A percentile compares a stretch with the other conserved stretches of the same genome.
phyloP scores from a whole-genome alignment of 2,888 invertebrate genomes.

The Nycteola revayana region DNA sequence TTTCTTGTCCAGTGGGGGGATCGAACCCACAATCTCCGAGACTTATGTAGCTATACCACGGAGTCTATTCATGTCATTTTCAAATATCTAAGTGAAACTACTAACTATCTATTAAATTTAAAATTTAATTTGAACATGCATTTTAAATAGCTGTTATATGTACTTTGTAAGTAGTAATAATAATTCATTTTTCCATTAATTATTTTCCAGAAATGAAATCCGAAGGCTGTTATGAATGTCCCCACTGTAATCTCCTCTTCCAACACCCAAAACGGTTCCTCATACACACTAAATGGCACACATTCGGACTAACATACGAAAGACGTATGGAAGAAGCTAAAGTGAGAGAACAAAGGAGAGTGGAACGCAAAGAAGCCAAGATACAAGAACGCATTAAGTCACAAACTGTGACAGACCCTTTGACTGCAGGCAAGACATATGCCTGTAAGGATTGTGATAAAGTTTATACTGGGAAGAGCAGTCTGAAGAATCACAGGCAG shows the following conservation, averaged over 20 bases:
- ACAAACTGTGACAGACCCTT: constrained; percentile 28
- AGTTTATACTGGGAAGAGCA: constrained; percentile 48
- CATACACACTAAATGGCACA: constrained; percentile 71
- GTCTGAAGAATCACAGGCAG: constrained; percentile 62
- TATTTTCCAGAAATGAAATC: constrained; percentile 33
- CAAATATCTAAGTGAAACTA: too few relatives aligned
- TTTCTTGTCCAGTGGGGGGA: too few relatives aligned
- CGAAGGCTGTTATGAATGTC: constrained; percentile 54
- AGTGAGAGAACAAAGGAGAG: constrained; percentile 39
- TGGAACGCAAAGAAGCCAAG: constrained; percentile 41
- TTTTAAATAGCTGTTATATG: background rate
- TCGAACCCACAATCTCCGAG: too few relatives aligned
- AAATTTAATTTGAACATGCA: too few relatives aligned
- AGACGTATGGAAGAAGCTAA: constrained; percentile 44
- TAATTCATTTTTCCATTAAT: too few relatives aligned
- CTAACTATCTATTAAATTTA: too few relatives aligned
- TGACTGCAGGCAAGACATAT: constrained; percentile 31
- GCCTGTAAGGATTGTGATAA: constrained; percentile 66
- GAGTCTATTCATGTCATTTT: too few relatives aligned
- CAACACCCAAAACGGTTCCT: constrained; percentile 65
- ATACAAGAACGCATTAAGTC: constrained; percentile 31
- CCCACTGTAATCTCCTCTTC: constrained; percentile 55
- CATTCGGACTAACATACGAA: constrained; percentile 56
- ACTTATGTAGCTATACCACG: too few relatives aligned
- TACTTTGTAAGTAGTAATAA: background rate